Evolutionary conservation across 1,140 invertebrate species (phyloP).

Genomic region (Agrypnia vestita): DNA sequence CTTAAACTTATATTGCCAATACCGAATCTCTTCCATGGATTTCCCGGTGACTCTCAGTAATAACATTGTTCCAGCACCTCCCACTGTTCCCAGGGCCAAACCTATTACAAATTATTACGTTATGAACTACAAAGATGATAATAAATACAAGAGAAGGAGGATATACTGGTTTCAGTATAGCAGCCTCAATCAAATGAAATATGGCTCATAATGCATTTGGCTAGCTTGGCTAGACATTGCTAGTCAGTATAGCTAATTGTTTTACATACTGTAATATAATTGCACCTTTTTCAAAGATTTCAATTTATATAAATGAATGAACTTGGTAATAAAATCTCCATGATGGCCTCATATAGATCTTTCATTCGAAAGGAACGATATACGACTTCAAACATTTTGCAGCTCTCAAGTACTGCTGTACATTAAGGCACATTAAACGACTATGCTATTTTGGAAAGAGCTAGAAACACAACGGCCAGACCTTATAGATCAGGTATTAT

Average conservation of each 20-base stretch:
- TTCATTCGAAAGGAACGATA: not conserved
- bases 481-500: not conserved
- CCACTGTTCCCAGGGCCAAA: slow-evolving; percentile 62
- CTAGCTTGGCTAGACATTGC: not conserved
- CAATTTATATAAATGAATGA: too few species aligned
- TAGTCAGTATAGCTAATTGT: too few species aligned
- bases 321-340: too few species aligned
- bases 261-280: too few species aligned
- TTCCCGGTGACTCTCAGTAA: slow-evolving; percentile 71
- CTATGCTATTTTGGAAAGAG: slow-evolving; percentile 1
- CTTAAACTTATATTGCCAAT: slow-evolving; percentile 72
- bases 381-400: not conserved
- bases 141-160: not conserved
- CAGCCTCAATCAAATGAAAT: not conserved
- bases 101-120: slow-evolving; percentile 29
- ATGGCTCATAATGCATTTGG: not conserved
- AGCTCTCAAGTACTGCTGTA: not conserved
- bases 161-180: not conserved
- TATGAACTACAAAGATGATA: too few species aligned
- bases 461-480: not conserved
- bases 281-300: too few species aligned
- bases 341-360: not conserved
- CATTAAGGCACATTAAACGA: not conserved
- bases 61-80: slow-evolving; percentile 67
- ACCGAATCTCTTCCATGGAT: slow-evolving; percentile 73